phyloP scores from a whole-genome alignment of 2,113 vertebrate species.

The Athene cunicularia region DNA sequence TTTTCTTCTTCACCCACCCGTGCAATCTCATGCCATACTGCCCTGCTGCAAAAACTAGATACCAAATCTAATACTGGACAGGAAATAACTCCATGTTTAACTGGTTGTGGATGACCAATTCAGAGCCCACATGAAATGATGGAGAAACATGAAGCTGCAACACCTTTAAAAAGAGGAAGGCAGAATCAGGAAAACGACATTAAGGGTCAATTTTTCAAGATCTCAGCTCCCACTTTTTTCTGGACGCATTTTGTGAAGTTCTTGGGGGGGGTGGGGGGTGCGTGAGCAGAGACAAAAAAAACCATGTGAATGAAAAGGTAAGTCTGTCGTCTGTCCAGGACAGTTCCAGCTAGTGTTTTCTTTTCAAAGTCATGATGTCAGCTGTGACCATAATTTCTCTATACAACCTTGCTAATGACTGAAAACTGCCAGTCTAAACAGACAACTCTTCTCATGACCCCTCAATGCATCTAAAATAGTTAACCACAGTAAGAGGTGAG shows the following conservation, averaged over 20 bases:
- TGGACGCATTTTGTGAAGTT: neutral
- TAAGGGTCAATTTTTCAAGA: neutral
- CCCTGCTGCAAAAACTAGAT: constrained; percentile 31
- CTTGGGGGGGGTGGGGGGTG: fast-evolving
- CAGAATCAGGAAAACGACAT: neutral
- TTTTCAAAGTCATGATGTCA: neutral
- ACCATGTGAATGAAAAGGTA: neutral
- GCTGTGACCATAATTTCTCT: neutral
- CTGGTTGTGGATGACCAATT: neutral
- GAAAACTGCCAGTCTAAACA: neutral
- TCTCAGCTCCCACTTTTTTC: neutral
- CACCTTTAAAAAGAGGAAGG: neutral
- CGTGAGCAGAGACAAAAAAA: too few species aligned
- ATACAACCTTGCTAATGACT: neutral
- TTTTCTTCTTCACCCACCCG: neutral
- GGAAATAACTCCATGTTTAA: neutral
- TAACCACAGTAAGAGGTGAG: neutral
- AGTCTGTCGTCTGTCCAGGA: neutral
- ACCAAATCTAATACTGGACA: neutral
- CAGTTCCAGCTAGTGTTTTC: neutral
- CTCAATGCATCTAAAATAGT: neutral
- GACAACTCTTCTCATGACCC: neutral
- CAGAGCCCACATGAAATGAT: neutral
- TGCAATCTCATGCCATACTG: neutral
- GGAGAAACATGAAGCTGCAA: neutral